Base-by-base conservation (phyloP, 2,113 vertebrate genomes). In the Gallinago undulata region DNA sequence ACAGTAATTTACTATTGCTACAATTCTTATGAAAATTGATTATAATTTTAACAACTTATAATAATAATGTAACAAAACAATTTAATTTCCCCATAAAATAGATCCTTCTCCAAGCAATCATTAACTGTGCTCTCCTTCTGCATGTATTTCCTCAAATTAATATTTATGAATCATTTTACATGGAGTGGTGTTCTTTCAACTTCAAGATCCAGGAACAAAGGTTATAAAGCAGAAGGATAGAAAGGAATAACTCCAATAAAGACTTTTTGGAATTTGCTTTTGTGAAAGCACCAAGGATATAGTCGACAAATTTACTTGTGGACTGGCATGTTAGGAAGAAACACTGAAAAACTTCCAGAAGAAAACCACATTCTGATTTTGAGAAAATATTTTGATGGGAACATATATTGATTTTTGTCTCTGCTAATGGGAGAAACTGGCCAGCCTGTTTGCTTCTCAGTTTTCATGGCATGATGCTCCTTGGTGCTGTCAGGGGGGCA, bases 11-110 rank as follows among this genome's bases (percentile, higher is more conserved):
- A 74, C 51, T 92, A 82, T 53, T 94, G 43, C 30, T 94, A 59
- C 33, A 92, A 51, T 89, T 84, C 37, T 93, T 92, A 55, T 8
- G 28, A 95, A 96, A 96, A 97, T 96, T 89, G 96, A 95, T 96
- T 94, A 68, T 50, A 80, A 51, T 76, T 89, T 85, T 87, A 97
- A 93, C 14, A 91, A 35, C 18, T 93, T 96, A n/a, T 9, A 93
- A 60, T 84, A 76, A 79, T 74, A 94, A 81, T 64, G 37, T 47
- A 66, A 92, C 93, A 83, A 96, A 94, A 68, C 57, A 59, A 63
- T 91, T 51, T 80, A 35, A 60, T 88, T 96, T 97, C 76, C 45
- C 11, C 50, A 89, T 83, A 63, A 96, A 96, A 90, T 45, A 51
- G 16, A 24, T 63, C 33, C 16, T 84, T 88, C 63, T 94, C 48